Percentiles rank a stretch among this genome's conserved stretches.
These are phyloP conservation scores for Dryomyza anilis DNA, from an alignment of 2,888 invertebrate species.

Conservation along the genomic window DNA sequence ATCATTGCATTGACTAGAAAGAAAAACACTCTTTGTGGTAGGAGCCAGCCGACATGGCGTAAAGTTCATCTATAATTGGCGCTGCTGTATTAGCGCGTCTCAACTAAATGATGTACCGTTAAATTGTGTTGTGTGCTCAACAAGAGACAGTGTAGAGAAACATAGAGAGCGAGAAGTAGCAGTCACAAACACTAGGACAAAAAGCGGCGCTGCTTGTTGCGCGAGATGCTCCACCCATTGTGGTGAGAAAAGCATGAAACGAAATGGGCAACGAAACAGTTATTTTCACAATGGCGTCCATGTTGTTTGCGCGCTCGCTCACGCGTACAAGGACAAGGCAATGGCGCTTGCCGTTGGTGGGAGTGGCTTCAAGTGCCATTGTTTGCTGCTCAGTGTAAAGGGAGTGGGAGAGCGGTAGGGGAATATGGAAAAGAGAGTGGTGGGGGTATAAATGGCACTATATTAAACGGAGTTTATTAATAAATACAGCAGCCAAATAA, in stretches of 20 bases:
- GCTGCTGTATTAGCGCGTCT: neutral
- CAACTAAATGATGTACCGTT: no score
- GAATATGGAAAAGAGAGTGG: no score
- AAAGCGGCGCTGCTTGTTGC: neutral
- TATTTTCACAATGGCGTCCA: constrained; percentile 16
- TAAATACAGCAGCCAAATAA: constrained; percentile 32
- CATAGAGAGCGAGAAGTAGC: neutral
- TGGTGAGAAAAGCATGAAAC: no score
- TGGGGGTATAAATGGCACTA: constrained; percentile 4
- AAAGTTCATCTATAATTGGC: no score
- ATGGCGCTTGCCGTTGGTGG: no score
- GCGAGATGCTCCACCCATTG: neutral
- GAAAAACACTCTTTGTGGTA: neutral
- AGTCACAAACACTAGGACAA: neutral
- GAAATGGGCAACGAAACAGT: neutral
- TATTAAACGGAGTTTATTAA: constrained; percentile 25
- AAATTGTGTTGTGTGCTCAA: no score
- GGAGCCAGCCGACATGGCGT: neutral
- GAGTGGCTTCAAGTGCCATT: no score
- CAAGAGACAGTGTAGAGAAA: no score
- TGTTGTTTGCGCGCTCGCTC: neutral
- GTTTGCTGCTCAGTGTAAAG: no score
- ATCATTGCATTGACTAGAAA: neutral
- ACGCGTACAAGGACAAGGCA: neutral
- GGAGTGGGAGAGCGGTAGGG: no score